Base-by-base conservation (phyloP, 1,140 invertebrate species). In the Euwallacea similis region DNA sequence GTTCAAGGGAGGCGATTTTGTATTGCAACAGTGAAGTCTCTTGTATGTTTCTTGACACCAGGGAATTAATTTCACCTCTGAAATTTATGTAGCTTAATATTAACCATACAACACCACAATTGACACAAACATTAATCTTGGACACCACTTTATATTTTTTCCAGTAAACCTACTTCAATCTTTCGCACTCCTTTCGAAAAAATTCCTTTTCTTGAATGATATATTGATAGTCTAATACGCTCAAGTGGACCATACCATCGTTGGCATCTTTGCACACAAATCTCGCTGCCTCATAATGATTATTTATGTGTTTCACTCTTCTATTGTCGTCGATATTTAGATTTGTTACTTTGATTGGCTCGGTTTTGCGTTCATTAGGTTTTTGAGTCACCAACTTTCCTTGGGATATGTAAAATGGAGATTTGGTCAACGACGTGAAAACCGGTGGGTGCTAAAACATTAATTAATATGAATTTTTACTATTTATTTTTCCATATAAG, bases 331-430 rank as follows among this genome's bases (percentile, higher is more conserved):
- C 78, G 91, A 90, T 61, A 93, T 90, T 21, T 92, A 85, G 58
- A 87, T 87, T 58, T 77, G 80, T 63, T 89, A n/a, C 90, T 0
- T 89, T 86, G 7, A 82, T 78, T 15, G 84, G 79, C 73, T 92
- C 83, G 9, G 85, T 88, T 77, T 87, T 85, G 7, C 84, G 86
- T 73, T 92, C 83, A n/a, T n/a, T n/a, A 9, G 85, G 89, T 77
- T 87, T 86, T 11, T 85, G 86, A 7, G 93, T 93, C 47, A 98
- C 88, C 55, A 95, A 89, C 7, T 97, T 96, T 55, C 97, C 94
- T 8, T 96, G 97, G 21, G 96, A 94, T 21, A 96, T 90, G 79
- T 99, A 98, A 46, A 90, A 91, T 61, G 91, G 88, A 77, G 99
- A 88, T 79, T 98, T 96, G 44, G 95, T 89, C 83, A 96, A 93